Conservation (phyloP, 2,113 vertebrate species). For the Lagopus leucura region DNA sequence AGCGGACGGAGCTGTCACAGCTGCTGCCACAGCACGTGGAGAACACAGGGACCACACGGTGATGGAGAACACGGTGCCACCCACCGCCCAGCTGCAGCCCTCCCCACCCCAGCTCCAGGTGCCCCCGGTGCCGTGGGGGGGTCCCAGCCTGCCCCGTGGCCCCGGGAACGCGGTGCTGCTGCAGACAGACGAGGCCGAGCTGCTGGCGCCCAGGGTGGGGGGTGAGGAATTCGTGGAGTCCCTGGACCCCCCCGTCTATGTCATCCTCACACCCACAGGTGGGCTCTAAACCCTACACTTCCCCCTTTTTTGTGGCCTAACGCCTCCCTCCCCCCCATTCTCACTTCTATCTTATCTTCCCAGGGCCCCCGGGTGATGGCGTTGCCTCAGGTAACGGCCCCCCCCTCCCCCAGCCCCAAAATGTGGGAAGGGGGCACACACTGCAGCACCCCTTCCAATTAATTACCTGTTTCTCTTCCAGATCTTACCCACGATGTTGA, state of each 20-base stretch:
- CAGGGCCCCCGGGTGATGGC: too few species aligned
- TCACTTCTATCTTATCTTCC: too few species aligned
- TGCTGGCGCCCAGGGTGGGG: not conserved
- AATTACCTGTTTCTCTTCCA: not conserved
- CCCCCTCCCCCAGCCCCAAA: not conserved
- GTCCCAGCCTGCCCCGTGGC: not conserved
- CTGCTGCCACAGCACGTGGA: not conserved
- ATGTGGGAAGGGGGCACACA: not conserved
- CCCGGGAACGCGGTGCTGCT: not conserved
- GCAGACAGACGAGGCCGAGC: conserved; percentile 21
- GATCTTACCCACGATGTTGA: not conserved
- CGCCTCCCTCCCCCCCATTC: not conserved
- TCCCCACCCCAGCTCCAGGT: not conserved
- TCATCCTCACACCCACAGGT: not conserved
- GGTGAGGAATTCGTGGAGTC: conserved; percentile 41
- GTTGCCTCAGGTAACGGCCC: too few species aligned
- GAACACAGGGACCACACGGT: not conserved
- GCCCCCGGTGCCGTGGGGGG: not conserved
- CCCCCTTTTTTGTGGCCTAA: not conserved
- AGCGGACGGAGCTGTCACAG: too few species aligned
- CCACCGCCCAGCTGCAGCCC: not conserved
- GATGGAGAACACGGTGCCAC: not conserved
- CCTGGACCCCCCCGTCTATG: conserved; percentile 43
- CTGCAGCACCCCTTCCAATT: too few species aligned
- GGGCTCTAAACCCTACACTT: not conserved